Evolutionary conservation across 1,140 invertebrate genomes (phyloP).

Genomic region (Bombus breviceps): DNA sequence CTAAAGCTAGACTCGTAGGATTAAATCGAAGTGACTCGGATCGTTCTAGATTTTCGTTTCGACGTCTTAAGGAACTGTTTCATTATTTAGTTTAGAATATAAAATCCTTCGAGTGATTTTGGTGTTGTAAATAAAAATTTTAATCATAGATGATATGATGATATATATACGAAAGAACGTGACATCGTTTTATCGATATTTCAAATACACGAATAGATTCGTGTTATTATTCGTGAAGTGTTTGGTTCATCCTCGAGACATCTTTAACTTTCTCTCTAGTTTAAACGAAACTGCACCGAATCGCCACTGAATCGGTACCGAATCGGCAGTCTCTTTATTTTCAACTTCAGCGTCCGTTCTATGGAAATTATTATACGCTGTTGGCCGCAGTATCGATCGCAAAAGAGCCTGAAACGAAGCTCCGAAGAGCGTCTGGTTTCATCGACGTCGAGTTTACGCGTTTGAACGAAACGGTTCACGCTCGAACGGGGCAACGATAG

Average conservation of each 20-base stretch:
- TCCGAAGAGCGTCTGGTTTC: not conserved
- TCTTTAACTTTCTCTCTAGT: too few relatives aligned
- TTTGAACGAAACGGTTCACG: slow-evolving; percentile 67
- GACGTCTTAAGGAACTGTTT: not conserved
- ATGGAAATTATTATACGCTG: not conserved
- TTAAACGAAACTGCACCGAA: not conserved
- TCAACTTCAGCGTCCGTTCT: not conserved
- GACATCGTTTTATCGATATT: too few relatives aligned
- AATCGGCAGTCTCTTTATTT: not conserved
- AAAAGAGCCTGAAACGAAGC: not conserved
- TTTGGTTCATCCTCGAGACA: too few relatives aligned
- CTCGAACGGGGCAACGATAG: slow-evolving; percentile 4
- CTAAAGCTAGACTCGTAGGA: not conserved
- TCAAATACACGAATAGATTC: too few relatives aligned
- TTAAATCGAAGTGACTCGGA: too few relatives aligned
- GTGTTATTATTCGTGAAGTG: accelerated
- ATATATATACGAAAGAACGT: too few relatives aligned
- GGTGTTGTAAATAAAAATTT: too few relatives aligned
- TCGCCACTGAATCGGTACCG: not conserved
- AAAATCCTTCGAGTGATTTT: too few relatives aligned
- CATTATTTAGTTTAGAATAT: not conserved
- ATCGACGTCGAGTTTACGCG: not conserved
- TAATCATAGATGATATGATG: too few relatives aligned
- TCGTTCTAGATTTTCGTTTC: not conserved
- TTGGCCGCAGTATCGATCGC: not conserved